Evolutionary conservation across 2,113 vertebrate species (phyloP).

Genomic region (Ptychochromis oligacanthus): DNA sequence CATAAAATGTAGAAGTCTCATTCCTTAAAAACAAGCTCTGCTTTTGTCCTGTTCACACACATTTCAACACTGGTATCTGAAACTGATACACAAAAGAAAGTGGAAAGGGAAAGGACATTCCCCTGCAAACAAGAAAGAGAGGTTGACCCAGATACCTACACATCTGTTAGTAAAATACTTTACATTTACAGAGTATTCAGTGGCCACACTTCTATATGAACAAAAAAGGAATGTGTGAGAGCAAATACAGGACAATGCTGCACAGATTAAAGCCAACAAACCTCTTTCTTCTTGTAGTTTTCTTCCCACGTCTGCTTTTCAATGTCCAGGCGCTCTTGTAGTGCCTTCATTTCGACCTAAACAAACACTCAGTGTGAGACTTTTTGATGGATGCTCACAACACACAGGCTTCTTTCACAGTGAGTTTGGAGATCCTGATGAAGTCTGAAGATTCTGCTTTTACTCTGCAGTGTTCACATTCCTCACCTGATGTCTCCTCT

Average conservation of each 20-base stretch:
- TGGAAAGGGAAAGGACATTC: background rate
- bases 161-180: background rate
- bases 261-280: slow-evolving; percentile 50
- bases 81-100: background rate
- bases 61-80: background rate
- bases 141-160: background rate
- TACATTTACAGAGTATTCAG: background rate
- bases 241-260: background rate
- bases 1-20: background rate
- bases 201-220: background rate
- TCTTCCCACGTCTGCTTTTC: slow-evolving; percentile 93
- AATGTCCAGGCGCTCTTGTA: slow-evolving; percentile 86
- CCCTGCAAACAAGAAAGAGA: background rate
- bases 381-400: accelerated
- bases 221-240: background rate
- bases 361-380: background rate
- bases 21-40: background rate
- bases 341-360: slow-evolving; percentile 82
- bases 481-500: slow-evolving; percentile 89
- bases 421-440: too few species aligned
- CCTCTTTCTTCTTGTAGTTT: slow-evolving; percentile 91
- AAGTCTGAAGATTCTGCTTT: background rate
- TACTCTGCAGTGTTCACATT: accelerated
- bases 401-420: background rate
- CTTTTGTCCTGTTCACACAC: background rate